phyloP scores from a whole-genome alignment of 2,888 invertebrate genomes.

The Trichacis sp. region DNA sequence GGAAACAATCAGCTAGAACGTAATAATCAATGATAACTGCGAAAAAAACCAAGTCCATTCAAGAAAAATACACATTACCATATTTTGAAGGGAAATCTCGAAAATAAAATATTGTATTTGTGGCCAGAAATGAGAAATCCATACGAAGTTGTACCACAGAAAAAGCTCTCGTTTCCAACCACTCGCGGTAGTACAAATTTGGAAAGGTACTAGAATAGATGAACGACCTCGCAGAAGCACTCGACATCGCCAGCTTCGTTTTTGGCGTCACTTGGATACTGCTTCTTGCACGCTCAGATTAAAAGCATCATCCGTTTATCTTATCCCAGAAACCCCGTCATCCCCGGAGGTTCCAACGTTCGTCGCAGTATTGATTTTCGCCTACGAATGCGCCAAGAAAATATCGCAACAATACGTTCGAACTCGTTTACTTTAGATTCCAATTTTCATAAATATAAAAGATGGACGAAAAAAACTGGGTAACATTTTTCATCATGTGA shows the following conservation, averaged over 20 bases:
- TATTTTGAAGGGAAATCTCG: no score
- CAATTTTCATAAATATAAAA: no score
- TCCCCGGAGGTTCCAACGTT: constrained; percentile 23
- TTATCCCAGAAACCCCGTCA: constrained; percentile 22
- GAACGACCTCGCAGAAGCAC: constrained; percentile 22
- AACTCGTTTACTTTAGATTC: no score
- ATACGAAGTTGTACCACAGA: no score
- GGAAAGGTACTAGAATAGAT: constrained; percentile 23
- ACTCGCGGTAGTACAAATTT: constrained; percentile 13
- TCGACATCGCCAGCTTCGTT: constrained; percentile 40
- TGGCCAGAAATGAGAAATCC: no score
- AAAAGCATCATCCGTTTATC: constrained; percentile 47
- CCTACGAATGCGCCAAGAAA: neutral
- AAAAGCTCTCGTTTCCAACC: neutral
- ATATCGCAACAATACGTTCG: no score
- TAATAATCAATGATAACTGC: no score
- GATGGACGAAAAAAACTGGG: no score
- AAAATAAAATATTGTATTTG: no score
- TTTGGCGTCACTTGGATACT: constrained; percentile 54
- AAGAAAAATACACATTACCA: no score
- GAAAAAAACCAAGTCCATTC: no score
- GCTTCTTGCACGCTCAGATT: constrained; percentile 56
- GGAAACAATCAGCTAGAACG: no score
- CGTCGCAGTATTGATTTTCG: constrained; percentile 30
- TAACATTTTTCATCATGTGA: neutral